Evolutionary conservation across 2,113 vertebrate genomes (phyloP).

Genomic region (Zosterops pallidus): DNA sequence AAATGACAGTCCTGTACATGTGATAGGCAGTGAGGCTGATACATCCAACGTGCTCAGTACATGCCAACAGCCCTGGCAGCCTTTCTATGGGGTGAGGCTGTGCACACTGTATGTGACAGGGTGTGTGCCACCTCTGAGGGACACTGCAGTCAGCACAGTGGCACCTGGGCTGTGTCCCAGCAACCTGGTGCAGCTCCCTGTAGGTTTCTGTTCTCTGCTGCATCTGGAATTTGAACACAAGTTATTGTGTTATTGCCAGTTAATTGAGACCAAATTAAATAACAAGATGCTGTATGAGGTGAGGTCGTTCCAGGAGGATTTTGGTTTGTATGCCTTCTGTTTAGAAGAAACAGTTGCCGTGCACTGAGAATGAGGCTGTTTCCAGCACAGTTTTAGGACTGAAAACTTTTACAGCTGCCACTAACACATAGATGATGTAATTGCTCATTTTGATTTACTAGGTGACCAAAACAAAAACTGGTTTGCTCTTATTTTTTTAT

Average conservation of each 20-base stretch:
- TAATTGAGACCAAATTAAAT: not conserved
- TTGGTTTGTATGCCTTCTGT: not conserved
- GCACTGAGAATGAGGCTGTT: not conserved
- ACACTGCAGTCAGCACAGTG: not conserved
- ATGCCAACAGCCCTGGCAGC: not conserved
- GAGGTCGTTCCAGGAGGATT: not conserved
- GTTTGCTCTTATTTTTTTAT: not conserved
- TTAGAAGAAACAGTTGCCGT: not conserved
- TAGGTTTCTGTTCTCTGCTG: not conserved
- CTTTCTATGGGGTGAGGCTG: not conserved
- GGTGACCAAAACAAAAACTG: not conserved
- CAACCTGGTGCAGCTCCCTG: not conserved
- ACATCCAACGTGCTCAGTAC: not conserved
- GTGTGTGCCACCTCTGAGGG: not conserved
- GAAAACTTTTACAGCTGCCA: not conserved
- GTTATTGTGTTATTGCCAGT: not conserved
- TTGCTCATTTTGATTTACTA: not conserved
- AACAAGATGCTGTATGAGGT: not conserved
- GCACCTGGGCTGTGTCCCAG: not conserved
- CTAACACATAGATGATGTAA: not conserved
- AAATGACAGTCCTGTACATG: not conserved
- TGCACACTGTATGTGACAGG: fast-evolving
- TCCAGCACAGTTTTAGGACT: not conserved
- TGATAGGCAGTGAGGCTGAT: not conserved
- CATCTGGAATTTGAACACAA: not conserved